A percentile compares a stretch with the other conserved stretches of the same genome.
These are phyloP conservation scores for Apteryx mantelli DNA, from an alignment of 2,113 vertebrate species.

Conservation along the genomic window DNA sequence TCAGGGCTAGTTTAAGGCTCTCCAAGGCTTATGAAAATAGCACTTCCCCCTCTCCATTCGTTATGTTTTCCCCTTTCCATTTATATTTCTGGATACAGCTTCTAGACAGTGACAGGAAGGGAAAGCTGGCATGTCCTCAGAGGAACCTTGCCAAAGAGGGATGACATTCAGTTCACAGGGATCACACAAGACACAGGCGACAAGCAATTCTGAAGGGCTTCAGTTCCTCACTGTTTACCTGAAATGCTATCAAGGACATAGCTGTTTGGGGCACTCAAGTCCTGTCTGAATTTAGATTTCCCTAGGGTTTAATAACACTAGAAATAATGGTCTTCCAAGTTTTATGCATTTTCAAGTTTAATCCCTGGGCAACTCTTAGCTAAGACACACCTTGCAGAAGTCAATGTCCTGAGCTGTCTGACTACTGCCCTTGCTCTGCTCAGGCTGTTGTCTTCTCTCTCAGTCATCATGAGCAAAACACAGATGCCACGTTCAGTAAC, in stretches of 20 bases:
- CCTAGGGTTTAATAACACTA: neutral
- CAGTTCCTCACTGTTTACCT: neutral
- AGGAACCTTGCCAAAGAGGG: neutral
- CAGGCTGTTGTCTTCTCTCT: neutral
- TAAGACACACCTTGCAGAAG: neutral
- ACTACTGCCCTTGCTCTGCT: neutral
- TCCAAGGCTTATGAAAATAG: neutral
- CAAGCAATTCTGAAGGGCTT: neutral
- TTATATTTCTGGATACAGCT: neutral
- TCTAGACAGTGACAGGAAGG: neutral
- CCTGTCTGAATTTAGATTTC: neutral
- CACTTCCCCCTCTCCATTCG: neutral
- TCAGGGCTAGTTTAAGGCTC: neutral
- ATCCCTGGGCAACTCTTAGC: neutral
- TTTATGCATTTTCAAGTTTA: neutral
- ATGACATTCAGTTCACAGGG: neutral
- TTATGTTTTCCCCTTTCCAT: neutral
- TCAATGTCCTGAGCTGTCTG: neutral
- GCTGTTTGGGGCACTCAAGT: neutral
- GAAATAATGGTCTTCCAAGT: neutral
- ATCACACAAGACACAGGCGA: neutral
- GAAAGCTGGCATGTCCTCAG: neutral
- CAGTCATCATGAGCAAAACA: neutral
- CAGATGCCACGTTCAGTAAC: neutral
- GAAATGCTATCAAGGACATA: neutral